Evolutionary conservation across 2,113 vertebrate genomes (phyloP), one percentile per base, ranked within the genome.

Genomic region (Meleagris gallopavo): DNA sequence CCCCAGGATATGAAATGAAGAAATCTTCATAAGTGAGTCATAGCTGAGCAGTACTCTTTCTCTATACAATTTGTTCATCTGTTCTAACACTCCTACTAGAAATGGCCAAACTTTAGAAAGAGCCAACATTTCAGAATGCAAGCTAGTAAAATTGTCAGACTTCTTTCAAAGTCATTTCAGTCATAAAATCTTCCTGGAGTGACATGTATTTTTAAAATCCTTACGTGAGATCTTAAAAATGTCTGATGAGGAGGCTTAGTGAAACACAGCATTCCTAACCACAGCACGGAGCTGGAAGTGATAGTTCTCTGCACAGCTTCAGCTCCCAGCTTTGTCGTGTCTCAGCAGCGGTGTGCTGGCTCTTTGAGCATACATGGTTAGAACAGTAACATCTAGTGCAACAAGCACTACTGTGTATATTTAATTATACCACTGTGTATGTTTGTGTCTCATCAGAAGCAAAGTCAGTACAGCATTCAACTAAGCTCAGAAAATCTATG

Each of bases 131-230:
- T 87, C 62, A 72, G 57, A 92, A 45, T 0, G 9, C 48, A 48
- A 86, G 32, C 64, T 90, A 86, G 65, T 34, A 86, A 60, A 88
- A 67, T 60, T 45, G n/a, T 60, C 60, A 94, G 74, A 55, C 18
- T 84, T 82, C 66, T 85, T 92, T 88, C 79, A 87, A 90, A 78
- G 58, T 95, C 86, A 50, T 85, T 96, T 41, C 64, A 86, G 58
- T 38, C 55, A 82, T 83, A 70, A 92, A 93, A 41, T 62, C 71
- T 66, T 94, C 25, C 82, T 93, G 57, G 58, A 72, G 46, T 74
- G 58, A 86, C 34, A 64, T 13, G 6, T 46, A 61, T 93, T 88
- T 93, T 86, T 91, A 57, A 90, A 90, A 77, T 76, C 29, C 65
- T 83, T 83, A 80, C 71, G 62, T 76, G 75, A 93, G 86, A 85